Evolutionary conservation across 2,888 invertebrate species (phyloP).

Genomic region (Agrotis puta): DNA sequence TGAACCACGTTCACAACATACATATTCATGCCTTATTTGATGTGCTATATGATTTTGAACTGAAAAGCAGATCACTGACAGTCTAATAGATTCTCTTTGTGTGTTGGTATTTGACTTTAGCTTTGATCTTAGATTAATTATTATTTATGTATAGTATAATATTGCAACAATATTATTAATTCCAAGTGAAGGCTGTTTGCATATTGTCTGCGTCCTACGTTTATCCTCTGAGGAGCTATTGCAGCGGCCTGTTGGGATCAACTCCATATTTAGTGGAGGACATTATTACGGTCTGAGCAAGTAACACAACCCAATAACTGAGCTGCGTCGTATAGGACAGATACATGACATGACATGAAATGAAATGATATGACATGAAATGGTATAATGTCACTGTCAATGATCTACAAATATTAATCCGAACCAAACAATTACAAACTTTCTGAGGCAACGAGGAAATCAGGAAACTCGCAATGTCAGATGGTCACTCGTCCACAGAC

Average conservation of each 20-base stretch:
- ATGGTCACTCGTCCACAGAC: too few relatives aligned
- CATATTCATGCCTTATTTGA: too few relatives aligned
- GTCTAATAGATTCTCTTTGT: neutral
- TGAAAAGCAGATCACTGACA: neutral
- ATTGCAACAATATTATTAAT: slow-evolving; percentile 24
- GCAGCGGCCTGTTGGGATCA: slow-evolving; percentile 21
- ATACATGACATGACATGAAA: too few relatives aligned
- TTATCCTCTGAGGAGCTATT: slow-evolving; percentile 30
- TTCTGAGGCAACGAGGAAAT: too few relatives aligned
- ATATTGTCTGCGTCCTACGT: slow-evolving; percentile 7
- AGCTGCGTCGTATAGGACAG: too few relatives aligned
- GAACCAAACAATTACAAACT: too few relatives aligned
- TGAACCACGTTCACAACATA: too few relatives aligned
- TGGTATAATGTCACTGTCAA: too few relatives aligned
- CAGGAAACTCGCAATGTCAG: too few relatives aligned
- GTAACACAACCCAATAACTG: neutral
- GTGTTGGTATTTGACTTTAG: neutral
- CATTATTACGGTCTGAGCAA: slow-evolving; percentile 10
- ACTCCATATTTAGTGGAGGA: slow-evolving; percentile 28
- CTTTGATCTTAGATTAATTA: neutral
- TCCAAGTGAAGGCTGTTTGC: slow-evolving; percentile 27
- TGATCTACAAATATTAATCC: too few relatives aligned
- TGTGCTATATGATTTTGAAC: too few relatives aligned
- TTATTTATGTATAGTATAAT: neutral
- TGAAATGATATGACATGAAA: too few relatives aligned